Percentiles rank a stretch among this genome's conserved stretches.
These are phyloP conservation scores for Cylindroiulus punctatus DNA, from an alignment of 2,888 invertebrate species.

Conservation along the genomic window DNA sequence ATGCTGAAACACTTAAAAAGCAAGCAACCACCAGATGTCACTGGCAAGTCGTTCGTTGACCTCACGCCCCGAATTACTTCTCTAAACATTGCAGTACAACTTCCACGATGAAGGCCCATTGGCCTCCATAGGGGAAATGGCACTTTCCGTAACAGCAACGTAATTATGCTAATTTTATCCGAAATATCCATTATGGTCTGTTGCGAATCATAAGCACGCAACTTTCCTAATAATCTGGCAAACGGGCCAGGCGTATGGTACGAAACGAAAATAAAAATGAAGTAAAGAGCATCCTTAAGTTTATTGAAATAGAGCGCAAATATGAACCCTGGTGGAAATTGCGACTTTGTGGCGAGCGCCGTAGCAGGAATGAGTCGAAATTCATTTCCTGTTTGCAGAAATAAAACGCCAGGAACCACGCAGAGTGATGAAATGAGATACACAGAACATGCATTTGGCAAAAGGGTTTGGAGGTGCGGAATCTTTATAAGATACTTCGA, in stretches of 20 bases:
- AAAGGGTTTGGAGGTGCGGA: background rate
- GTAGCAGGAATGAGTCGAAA: background rate
- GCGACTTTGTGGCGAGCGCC: background rate
- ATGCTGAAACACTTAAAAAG: constrained; percentile 24
- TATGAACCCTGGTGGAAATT: constrained; percentile 8
- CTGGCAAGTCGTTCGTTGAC: constrained; percentile 34
- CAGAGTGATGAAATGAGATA: background rate
- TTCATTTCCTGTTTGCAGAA: constrained; percentile 16
- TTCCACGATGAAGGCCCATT: background rate
- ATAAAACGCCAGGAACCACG: background rate
- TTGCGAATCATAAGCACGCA: background rate
- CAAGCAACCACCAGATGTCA: constrained; percentile 36
- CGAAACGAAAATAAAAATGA: constrained; percentile 3
- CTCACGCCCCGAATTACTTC: background rate
- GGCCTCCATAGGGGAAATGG: background rate
- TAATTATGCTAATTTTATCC: constrained; percentile 20
- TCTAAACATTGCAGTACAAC: background rate
- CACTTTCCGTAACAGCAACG: background rate
- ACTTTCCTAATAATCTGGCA: background rate
- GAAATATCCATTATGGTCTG: background rate
- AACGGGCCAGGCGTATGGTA: background rate
- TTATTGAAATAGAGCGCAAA: constrained; percentile 22
- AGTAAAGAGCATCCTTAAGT: constrained; percentile 15
- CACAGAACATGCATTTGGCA: background rate
- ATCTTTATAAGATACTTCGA: background rate